Percentiles rank a stretch among this genome's conserved stretches.
These are phyloP conservation scores for Genyomyrus donnyi DNA, from an alignment of 2,113 vertebrate species.

Conservation along the genomic window DNA sequence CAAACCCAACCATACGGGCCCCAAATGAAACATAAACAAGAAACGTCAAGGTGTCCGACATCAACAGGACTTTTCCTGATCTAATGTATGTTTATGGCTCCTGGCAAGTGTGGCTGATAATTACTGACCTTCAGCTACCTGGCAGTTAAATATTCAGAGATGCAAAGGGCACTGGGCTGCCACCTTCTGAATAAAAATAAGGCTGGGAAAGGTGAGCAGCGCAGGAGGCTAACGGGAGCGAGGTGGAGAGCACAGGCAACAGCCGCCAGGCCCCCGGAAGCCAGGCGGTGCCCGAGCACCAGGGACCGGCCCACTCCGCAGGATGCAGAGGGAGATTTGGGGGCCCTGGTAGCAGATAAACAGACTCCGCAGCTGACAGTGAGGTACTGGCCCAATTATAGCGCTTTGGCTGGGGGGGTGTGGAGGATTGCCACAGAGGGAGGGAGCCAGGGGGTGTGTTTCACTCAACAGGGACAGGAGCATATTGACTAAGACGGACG, in stretches of 20 bases:
- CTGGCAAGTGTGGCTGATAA: neutral
- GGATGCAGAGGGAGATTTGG: conserved; percentile 35
- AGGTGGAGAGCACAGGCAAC: neutral
- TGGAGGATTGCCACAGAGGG: neutral
- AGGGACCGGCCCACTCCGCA: neutral
- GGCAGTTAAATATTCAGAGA: conserved; percentile 11
- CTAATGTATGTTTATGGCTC: neutral
- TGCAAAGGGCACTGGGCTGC: conserved; percentile 36
- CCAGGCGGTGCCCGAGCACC: neutral
- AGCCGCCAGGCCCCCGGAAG: neutral
- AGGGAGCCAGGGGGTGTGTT: neutral
- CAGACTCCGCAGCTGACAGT: conserved; percentile 29
- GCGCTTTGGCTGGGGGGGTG: neutral
- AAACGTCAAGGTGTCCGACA: neutral
- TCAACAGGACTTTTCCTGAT: neutral
- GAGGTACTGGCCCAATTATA: conserved; percentile 38
- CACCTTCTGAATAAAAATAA: neutral
- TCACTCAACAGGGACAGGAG: neutral
- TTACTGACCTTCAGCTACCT: neutral
- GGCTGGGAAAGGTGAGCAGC: neutral
- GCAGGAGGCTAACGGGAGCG: neutral
- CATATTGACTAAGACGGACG: neutral
- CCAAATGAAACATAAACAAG: neutral
- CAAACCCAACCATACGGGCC: neutral
- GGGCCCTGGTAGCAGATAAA: conserved; percentile 15